Evolutionary conservation across 2,797 vertebrate species (phyloP), one percentile per base, ranked within the genome.

Genomic region (Lithobates sylvaticus): DNA sequence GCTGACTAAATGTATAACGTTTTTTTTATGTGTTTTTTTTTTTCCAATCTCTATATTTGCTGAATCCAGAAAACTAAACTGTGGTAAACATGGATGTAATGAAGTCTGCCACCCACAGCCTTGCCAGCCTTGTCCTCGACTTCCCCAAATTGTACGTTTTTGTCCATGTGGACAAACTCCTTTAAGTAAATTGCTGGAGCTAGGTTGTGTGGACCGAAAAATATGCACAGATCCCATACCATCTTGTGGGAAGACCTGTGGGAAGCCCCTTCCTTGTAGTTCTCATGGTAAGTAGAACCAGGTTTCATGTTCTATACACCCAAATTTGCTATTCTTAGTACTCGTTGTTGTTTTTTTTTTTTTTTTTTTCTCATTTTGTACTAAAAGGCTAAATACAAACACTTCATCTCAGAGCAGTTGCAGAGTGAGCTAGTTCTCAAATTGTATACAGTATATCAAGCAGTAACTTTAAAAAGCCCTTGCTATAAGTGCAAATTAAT

Each of bases 161-260:
- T 99, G 98, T 89, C 96, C 98, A 44, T 99, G 98, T 81, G 89
- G 96, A 81, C 98, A 99, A 91, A 99, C 98, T 0, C 92, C 94
- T n/a, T 94, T 99, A 73, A 90, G 91, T 90, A 99, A 99, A 82
- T 94, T 99, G 61, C 89, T 99, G 89, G 98, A 99, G 68, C 91
- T 97, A 77, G 98, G 98, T 84, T 97, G 97, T 88, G 83, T 93
- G 5, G 95, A 98, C 86, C 95, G 98, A 77, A 93, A 92, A 87
- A 89, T 91, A 86, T 99, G 98, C 93, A 95, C 96, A 5, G 98
- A 99, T 89, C 96, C 96, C 67, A 94, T 99, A 82, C 96, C 98
- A 0, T 98, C 98, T 0, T 99, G 98, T 88, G 97, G 98, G 81
- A 98, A 97, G 94, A 97, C 96, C 0, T 99, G 98, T 90, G 96